Base-by-base conservation (phyloP, 2,888 invertebrate genomes). In the Trachelus iudaicus region DNA sequence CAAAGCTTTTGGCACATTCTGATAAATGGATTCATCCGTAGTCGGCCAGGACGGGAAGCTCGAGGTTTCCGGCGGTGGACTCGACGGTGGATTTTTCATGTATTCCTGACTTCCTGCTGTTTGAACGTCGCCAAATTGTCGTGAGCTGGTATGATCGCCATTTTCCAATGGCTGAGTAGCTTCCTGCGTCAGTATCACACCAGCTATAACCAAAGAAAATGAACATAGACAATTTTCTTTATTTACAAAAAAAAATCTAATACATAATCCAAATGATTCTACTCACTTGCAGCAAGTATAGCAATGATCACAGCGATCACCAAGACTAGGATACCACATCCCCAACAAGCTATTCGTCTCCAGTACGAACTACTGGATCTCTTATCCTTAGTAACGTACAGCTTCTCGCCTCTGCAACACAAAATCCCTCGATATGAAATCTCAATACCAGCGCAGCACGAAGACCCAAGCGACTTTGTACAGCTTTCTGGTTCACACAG, bases 381-480 rank as follows among this genome's bases (percentile, higher is more conserved):
- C 89, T 96, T 96, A 91, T 96, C 96, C 89, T 96, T 96, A 23
- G 96, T 96, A 80, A 96, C 95, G 89, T 96, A 96, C 78, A 96
- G 92, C 90, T 96, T 96, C 91, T 96, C 96, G 78, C 96, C 96
- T 92, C 96, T 96, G 94, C 77, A 94, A 94, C 89, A 88, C 34
- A 69, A 71, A 73, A 56, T 73, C 76, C 73, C 56, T 34, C 73
- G 40, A 56, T 23, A 69, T 31, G 30, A 69, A 31, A 77, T n/a
- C 13, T 68, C 15, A 68, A 56, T 15, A 77, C 79, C 3, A 56
- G 23, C 31, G n/a, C 11, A 35, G 12, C 34, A 9, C 33, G 13
- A 31, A 69, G 56, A 81, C 78, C 79, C 84, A 90, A 89, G 90
- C 90, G 78, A 85, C 86, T 83, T 90, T 89, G 83, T 90, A 90